Evolutionary conservation across 2,888 invertebrate genomes (phyloP).

Genomic region (Sipunculus nudus): DNA sequence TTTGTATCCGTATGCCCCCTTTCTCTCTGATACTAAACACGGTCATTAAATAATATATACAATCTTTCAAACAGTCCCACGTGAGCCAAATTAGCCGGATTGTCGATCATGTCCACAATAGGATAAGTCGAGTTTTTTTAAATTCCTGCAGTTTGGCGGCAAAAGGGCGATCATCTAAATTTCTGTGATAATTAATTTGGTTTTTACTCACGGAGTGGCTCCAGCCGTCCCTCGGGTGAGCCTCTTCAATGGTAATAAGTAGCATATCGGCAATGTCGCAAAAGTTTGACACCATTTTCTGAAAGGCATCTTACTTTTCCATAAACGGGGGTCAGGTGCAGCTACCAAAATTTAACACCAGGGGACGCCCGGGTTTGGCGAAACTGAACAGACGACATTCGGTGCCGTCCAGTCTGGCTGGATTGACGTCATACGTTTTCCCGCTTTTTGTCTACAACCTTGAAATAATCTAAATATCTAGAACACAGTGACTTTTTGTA

Average conservation of each 20-base stretch:
- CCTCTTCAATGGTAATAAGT: constrained; percentile 56
- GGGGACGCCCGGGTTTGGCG: constrained; percentile 42
- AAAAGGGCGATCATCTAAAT: constrained; percentile 40
- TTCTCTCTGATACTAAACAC: constrained; percentile 48
- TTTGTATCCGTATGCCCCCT: constrained; percentile 46
- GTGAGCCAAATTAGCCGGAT: constrained; percentile 47
- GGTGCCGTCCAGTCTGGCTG: constrained; percentile 20
- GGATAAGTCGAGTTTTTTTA: constrained; percentile 32
- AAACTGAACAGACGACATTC: constrained; percentile 19
- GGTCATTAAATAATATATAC: constrained; percentile 46
- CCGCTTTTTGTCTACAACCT: no score
- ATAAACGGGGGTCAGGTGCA: constrained; percentile 60
- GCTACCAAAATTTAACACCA: constrained; percentile 58
- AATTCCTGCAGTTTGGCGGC: constrained; percentile 43
- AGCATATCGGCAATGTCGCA: constrained; percentile 49
- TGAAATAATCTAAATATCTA: no score
- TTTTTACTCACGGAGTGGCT: constrained; percentile 47
- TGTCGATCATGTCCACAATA: constrained; percentile 51
- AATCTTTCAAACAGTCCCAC: constrained; percentile 52
- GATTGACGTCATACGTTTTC: constrained; percentile 14
- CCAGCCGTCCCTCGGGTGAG: constrained; percentile 58
- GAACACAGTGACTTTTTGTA: no score
- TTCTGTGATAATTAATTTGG: constrained; percentile 42
- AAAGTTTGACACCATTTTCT: constrained; percentile 45
- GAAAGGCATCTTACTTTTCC: constrained; percentile 48